phyloP scores from a whole-genome alignment of 2,888 invertebrate species.

The Onthophagus sagittarius region DNA sequence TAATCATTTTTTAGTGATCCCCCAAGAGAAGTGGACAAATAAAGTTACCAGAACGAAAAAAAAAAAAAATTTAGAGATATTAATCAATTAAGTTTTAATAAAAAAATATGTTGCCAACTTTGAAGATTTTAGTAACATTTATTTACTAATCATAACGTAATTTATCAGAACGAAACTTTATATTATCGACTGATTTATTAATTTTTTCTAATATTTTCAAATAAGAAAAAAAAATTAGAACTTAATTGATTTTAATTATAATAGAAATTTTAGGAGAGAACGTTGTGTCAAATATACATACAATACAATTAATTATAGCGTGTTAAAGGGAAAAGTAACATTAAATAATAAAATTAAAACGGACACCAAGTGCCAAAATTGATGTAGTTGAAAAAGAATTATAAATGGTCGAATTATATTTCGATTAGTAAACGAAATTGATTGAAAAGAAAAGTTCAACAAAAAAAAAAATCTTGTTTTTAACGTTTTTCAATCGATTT shows the following conservation, averaged over 20 bases:
- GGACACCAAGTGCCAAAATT: not conserved
- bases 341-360: not conserved
- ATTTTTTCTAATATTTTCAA: not conserved
- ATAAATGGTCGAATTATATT: not conserved
- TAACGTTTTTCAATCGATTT: not conserved
- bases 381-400: not conserved
- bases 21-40: constrained; percentile 21
- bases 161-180: not conserved
- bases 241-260: not conserved
- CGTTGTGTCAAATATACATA: constrained; percentile 7
- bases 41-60: not conserved
- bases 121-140: not conserved
- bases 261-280: constrained; percentile 6
- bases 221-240: not conserved
- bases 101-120: not conserved
- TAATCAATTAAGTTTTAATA: not conserved
- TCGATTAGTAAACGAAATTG: no score
- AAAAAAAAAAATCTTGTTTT: not conserved
- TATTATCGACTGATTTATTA: not conserved
- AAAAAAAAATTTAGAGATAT: not conserved
- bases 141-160: not conserved
- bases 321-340: not conserved
- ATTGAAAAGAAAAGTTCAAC: no score
- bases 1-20: constrained; percentile 17
- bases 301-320: not conserved